Percentiles rank a stretch among this genome's conserved stretches.
Conservation (phyloP, 2,888 invertebrate genomes). For the Piscicola geometra region DNA sequence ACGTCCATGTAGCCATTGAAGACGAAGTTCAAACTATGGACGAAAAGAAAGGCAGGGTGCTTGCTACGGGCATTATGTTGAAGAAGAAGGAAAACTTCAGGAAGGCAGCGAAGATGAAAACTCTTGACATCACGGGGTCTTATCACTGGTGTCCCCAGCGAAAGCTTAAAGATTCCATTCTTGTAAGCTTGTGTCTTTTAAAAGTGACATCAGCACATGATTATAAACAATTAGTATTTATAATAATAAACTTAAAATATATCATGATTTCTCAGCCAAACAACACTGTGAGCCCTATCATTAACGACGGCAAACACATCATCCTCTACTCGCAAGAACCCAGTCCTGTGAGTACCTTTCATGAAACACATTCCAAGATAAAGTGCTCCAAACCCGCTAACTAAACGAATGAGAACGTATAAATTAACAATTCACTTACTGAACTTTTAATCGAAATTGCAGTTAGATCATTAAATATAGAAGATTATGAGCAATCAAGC, state of each 20-base stretch:
- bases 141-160: conserved; percentile 22
- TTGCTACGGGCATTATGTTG: neutral
- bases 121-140: conserved; percentile 21
- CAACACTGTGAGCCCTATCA: neutral
- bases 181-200: neutral
- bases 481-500: neutral
- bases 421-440: no score
- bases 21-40: neutral
- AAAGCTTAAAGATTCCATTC: conserved; percentile 6
- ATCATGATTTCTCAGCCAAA: neutral
- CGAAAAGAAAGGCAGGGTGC: neutral
- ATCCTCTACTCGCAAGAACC: conserved; percentile 3
- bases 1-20: neutral
- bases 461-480: neutral
- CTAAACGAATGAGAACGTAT: no score
- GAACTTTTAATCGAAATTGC: neutral
- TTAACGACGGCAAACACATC: neutral
- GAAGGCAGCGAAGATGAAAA: neutral
- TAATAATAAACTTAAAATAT: no score
- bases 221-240: no score
- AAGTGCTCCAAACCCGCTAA: no score
- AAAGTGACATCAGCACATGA: no score
- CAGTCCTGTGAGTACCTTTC: neutral
- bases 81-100: neutral
- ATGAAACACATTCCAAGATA: no score